Evolutionary conservation across 2,888 invertebrate genomes (phyloP).

Genomic region (Pyrochroa serraticornis): DNA sequence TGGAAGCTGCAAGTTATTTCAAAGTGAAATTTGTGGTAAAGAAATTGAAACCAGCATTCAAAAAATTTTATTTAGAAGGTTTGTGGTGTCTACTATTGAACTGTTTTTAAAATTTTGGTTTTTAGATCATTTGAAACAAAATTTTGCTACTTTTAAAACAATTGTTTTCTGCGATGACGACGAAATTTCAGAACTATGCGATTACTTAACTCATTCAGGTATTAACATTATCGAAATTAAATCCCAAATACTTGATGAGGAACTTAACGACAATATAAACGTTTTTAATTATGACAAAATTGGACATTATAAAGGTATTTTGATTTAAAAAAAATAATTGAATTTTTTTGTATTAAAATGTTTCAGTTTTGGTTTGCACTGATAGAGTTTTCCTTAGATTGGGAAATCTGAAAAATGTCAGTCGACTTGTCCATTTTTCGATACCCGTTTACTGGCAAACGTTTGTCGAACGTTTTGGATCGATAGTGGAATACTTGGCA

Average conservation of each 20-base stretch:
- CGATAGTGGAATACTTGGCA: no score
- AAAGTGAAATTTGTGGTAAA: conserved; percentile 9
- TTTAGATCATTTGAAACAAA: conserved; percentile 10
- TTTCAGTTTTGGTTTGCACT: no score
- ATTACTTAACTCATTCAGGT: conserved; percentile 1
- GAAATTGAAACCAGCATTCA: conserved; percentile 1
- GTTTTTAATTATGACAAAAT: no score
- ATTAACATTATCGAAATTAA: conserved; percentile 10
- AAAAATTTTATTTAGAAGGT: conserved; percentile 11
- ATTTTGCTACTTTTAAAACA: conserved; percentile 1
- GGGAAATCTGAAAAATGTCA: no score
- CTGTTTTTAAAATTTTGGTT: neutral
- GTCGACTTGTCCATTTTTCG: no score
- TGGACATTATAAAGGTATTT: no score
- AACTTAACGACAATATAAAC: neutral
- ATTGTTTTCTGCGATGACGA: conserved; percentile 14
- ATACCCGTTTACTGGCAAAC: no score
- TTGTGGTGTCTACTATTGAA: neutral
- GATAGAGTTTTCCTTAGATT: no score
- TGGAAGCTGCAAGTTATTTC: conserved; percentile 14
- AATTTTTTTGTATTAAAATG: neutral
- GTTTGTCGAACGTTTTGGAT: no score
- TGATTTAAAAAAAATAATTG: neutral
- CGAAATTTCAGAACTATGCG: conserved; percentile 1
- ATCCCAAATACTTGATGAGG: neutral